phyloP scores from a whole-genome alignment of 2,113 vertebrate species.

The Grantiella picta region DNA sequence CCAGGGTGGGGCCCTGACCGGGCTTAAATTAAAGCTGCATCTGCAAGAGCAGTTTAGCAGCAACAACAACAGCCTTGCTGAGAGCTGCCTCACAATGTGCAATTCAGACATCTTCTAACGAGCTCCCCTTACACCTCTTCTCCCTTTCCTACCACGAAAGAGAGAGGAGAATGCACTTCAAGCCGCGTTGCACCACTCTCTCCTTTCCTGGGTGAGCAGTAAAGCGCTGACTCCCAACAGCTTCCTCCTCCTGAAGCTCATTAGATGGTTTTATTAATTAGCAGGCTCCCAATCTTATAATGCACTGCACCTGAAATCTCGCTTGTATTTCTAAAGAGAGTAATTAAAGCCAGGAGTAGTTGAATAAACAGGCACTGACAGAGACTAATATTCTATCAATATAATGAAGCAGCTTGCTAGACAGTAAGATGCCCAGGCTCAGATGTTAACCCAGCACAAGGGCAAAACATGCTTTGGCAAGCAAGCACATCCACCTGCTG shows the following conservation, averaged over 20 bases:
- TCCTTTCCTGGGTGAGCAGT: not conserved
- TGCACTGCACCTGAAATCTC: not conserved
- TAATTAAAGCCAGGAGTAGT: slow-evolving; percentile 26
- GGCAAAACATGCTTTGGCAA: not conserved
- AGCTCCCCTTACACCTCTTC: not conserved
- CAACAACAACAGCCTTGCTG: not conserved
- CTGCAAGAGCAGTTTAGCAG: not conserved
- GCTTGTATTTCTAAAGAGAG: not conserved
- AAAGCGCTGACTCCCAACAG: not conserved
- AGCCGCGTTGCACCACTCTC: rapidly evolving
- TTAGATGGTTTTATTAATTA: slow-evolving; percentile 35
- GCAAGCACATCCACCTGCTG: not conserved
- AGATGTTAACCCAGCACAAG: not conserved
- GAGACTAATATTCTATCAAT: not conserved
- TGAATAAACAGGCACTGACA: not conserved
- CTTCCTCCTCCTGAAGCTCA: not conserved
- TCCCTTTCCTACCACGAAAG: rapidly evolving
- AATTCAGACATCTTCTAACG: not conserved
- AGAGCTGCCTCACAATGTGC: not conserved
- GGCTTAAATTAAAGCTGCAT: not conserved
- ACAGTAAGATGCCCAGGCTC: not conserved
- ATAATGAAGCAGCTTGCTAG: not conserved
- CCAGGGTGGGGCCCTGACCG: not conserved
- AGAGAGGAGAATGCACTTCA: not conserved
- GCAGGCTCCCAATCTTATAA: not conserved